These are phyloP conservation scores for Pogonophryne albipinna DNA, from an alignment of 2,797 vertebrate genomes.

Conservation along the genomic window DNA sequence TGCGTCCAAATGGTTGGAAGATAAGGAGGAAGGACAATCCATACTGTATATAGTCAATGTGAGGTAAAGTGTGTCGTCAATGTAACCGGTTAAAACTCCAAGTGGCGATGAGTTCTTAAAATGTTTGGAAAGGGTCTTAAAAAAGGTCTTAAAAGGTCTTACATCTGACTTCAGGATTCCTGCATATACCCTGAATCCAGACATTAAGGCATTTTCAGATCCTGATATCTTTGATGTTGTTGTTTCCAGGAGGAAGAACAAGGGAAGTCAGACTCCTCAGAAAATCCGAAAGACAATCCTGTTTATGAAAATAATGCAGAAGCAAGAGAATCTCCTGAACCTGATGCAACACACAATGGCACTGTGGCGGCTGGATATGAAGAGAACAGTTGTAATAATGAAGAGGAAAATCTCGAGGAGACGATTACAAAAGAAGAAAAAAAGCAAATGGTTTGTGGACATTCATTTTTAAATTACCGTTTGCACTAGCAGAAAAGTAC, in stretches of 20 bases:
- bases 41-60: too few relatives aligned
- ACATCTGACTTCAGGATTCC: too few relatives aligned
- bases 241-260: slow-evolving; percentile 60
- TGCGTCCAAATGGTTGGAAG: too few relatives aligned
- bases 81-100: too few relatives aligned
- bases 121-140: too few relatives aligned
- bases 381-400: slow-evolving; percentile 19
- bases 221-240: too few relatives aligned
- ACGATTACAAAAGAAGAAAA: slow-evolving; percentile 37
- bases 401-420: slow-evolving; percentile 34
- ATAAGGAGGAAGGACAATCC: too few relatives aligned
- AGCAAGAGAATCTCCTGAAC: slow-evolving; percentile 16
- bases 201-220: background rate
- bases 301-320: slow-evolving; percentile 45
- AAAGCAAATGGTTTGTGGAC: slow-evolving; percentile 71
- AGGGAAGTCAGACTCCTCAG: slow-evolving; percentile 57
- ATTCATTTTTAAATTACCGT: too few relatives aligned
- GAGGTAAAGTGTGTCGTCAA: too few relatives aligned
- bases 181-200: background rate
- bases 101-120: too few relatives aligned
- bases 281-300: slow-evolving; percentile 45
- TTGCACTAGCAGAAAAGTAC: too few relatives aligned
- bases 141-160: too few relatives aligned
- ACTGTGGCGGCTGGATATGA: background rate
- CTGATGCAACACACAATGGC: slow-evolving; percentile 11